Percentiles rank a stretch among this genome's conserved stretches.
Evolutionary conservation across 2,888 invertebrate genomes (phyloP).

Genomic region (Dioctria rufipes): DNA sequence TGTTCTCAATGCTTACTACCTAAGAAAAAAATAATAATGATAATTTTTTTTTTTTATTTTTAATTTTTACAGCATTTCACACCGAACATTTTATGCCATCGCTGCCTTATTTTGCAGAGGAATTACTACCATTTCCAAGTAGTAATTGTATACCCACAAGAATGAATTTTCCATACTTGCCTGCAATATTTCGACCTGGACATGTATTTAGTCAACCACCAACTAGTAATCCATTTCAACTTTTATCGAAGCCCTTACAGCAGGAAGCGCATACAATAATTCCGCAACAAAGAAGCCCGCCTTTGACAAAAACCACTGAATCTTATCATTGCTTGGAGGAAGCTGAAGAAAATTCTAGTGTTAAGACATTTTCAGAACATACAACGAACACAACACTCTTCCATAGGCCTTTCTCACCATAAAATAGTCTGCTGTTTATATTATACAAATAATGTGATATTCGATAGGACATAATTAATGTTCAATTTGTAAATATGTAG

Average conservation of each 20-base stretch:
- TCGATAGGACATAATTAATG: conserved; percentile 1
- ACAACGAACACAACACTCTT: conserved; percentile 22
- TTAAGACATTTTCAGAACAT: conserved; percentile 5
- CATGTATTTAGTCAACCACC: neutral
- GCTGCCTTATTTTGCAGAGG: neutral
- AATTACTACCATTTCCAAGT: neutral
- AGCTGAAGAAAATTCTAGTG: neutral
- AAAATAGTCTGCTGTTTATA: conserved; percentile 4
- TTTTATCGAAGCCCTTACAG: neutral
- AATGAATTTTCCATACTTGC: conserved; percentile 5
- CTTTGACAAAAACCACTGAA: neutral
- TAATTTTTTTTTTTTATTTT: neutral
- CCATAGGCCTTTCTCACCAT: conserved; percentile 40
- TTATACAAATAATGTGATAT: conserved; percentile 22
- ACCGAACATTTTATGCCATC: neutral
- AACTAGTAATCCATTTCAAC: conserved; percentile 3
- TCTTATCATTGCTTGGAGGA: neutral
- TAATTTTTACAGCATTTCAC: neutral
- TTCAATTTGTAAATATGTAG: neutral
- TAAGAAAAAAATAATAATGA: neutral
- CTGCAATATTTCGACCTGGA: conserved; percentile 11
- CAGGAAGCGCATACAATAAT: neutral
- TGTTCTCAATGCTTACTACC: too few species aligned
- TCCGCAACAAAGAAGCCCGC: neutral
- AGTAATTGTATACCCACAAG: neutral